Conservation (phyloP, 2,888 invertebrate genomes). For the Nebria salina region DNA sequence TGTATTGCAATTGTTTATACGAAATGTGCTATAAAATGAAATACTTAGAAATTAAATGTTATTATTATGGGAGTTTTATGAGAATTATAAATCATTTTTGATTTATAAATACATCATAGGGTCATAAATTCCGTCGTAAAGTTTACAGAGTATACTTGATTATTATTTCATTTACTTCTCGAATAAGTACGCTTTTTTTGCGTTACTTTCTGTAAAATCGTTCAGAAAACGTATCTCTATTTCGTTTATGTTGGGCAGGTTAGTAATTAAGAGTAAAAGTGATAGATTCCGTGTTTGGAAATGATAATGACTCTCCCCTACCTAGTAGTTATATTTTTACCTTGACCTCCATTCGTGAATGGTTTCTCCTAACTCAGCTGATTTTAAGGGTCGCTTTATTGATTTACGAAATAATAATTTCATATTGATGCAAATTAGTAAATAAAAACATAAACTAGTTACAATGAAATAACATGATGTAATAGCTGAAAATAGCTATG, state of each 20-base stretch:
- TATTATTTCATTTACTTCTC: neutral
- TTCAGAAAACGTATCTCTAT: neutral
- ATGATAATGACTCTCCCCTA: neutral
- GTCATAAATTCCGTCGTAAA: neutral
- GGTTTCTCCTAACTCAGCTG: neutral
- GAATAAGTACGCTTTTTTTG: neutral
- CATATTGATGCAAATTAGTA: no score
- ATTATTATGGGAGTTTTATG: neutral
- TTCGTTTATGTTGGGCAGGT: neutral
- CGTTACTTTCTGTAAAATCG: neutral
- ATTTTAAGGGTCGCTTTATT: neutral
- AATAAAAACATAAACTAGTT: neutral
- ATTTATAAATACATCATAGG: neutral
- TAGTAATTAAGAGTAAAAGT: neutral
- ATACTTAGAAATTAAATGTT: neutral
- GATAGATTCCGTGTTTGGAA: neutral
- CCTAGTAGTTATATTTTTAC: neutral
- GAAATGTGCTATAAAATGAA: neutral
- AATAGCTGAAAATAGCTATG: neutral
- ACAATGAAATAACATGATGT: neutral
- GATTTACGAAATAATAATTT: neutral
- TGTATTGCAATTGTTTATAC: neutral
- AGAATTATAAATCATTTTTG: neutral
- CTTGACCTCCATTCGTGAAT: neutral
- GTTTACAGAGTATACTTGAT: neutral